Base-by-base conservation (phyloP, 2,113 vertebrate species). In the Anarhynchus alexandrinus region DNA sequence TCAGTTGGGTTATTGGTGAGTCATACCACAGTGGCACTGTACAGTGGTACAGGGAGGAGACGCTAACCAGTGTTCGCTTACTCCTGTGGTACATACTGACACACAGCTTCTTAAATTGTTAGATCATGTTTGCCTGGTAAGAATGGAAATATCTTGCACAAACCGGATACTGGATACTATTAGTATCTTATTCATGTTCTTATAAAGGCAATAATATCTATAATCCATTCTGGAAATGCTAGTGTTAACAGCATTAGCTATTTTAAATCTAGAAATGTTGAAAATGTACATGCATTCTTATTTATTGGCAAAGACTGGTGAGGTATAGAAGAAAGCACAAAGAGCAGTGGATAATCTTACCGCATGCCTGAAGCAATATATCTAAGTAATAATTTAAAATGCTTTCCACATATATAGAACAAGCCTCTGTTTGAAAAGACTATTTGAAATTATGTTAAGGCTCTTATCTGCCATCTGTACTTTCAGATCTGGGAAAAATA, bases 371-470 rank as follows among this genome's bases (percentile, higher is more conserved):
- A 74, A 84, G 69, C 59, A 62, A 7, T 54, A 30, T 42, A 80
- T 71, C 43, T 88, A 70, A 92, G 59, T 62, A 92, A 81, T 81
- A 40, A 91, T 72, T 82, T 59, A 43, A 91, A 86, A 64, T 66
- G 36, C 67, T 92, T 93, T 96, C 51, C 73, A 64, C 12, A 15
- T 86, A 82, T 45, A 19, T 6, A 84, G 55, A 91, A 58, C 17
- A 51, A 86, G n/a, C 30, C 29, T 86, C 9, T 36, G 32, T 91
- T 74, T 89, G 64, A 92, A 87, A 82, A 85, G 43, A 30, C 72
- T 78, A 15, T 86, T 91, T 90, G 89, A 95, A 96, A 76, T 91
- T 74, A 74, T 91, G 89, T 84, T 93, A 88, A 96, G 96, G 29
- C 43, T 86, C 55, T 90, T 96, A 91, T 72, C 86, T 97, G 10